These are phyloP conservation scores for Tetramorium simillimum DNA, from an alignment of 1,140 invertebrate species.

Conservation along the genomic window DNA sequence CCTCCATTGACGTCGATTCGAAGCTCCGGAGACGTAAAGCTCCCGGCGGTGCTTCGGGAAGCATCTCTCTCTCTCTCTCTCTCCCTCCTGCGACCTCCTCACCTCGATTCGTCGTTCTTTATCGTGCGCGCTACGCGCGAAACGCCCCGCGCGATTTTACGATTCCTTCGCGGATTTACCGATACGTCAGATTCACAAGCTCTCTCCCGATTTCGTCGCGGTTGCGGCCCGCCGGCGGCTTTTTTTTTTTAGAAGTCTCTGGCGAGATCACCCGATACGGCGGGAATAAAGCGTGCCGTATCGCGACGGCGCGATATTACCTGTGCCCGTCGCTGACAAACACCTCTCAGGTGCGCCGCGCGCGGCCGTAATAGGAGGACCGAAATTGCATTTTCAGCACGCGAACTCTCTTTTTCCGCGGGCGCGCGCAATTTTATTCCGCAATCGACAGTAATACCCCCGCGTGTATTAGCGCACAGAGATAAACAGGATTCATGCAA, in stretches of 20 bases:
- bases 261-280: neutral
- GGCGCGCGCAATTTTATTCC: neutral
- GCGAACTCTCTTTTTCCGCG: neutral
- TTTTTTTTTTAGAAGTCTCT: constrained; percentile 5
- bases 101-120: neutral
- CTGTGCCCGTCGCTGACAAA: constrained; percentile 1
- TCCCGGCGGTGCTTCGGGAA: constrained; percentile 42
- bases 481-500: constrained; percentile 26
- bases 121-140: constrained; percentile 11
- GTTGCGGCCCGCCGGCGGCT: neutral
- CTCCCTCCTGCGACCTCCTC: neutral
- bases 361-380: neutral
- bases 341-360: constrained; percentile 3
- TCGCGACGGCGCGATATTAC: constrained; percentile 9
- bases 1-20: constrained; percentile 70
- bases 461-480: neutral
- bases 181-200: constrained; percentile 36
- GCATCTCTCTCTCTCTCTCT: constrained; percentile 1
- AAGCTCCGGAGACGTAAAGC: constrained; percentile 64
- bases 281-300: constrained; percentile 30
- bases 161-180: constrained; percentile 33
- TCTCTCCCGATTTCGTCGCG: neutral
- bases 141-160: constrained; percentile 26
- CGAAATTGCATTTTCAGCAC: constrained; percentile 37
- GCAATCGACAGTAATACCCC: neutral